Evolutionary conservation across 2,888 invertebrate genomes (phyloP).

Genomic region (Oscheius sp.): DNA sequence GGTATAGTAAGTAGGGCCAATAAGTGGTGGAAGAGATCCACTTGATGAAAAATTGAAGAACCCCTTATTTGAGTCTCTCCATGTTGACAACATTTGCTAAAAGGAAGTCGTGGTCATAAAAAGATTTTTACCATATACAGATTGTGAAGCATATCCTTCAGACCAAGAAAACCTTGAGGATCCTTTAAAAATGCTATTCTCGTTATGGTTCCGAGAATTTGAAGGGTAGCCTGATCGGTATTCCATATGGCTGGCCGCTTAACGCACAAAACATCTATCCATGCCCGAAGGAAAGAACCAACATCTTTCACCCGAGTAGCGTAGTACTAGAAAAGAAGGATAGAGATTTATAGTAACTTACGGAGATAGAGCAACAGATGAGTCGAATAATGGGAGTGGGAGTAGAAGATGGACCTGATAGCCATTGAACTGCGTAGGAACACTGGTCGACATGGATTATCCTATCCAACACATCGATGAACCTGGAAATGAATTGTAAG

Average conservation of each 20-base stretch:
- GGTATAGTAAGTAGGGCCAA: slow-evolving; percentile 38
- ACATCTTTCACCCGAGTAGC: slow-evolving; percentile 30
- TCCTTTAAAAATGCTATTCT: slow-evolving; percentile 58
- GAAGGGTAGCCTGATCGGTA: slow-evolving; percentile 37
- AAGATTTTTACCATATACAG: slow-evolving; percentile 49
- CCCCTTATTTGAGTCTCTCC: slow-evolving; percentile 46
- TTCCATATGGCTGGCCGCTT: slow-evolving; percentile 43
- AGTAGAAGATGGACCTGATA: slow-evolving; percentile 59
- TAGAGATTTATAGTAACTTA: slow-evolving; percentile 22
- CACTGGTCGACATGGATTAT: slow-evolving; percentile 65
- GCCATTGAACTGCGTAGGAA: slow-evolving; percentile 62
- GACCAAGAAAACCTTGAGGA: slow-evolving; percentile 43
- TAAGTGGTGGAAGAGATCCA: slow-evolving; percentile 56
- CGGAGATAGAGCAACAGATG: slow-evolving; percentile 58
- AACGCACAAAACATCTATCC: slow-evolving; percentile 43
- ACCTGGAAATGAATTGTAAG: slow-evolving; percentile 42
- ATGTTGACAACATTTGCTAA: slow-evolving; percentile 39
- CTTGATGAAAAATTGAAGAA: slow-evolving; percentile 57
- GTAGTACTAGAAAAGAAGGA: slow-evolving; percentile 33
- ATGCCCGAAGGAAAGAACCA: slow-evolving; percentile 42
- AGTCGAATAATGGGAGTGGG: slow-evolving; percentile 63
- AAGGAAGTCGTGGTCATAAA: neutral
- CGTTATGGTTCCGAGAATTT: slow-evolving; percentile 56
- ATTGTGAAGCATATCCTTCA: slow-evolving; percentile 47
- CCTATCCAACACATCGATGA: slow-evolving; percentile 58